Base-by-base conservation (phyloP, 2,888 invertebrate species). In the Drosophila koepferae region DNA sequence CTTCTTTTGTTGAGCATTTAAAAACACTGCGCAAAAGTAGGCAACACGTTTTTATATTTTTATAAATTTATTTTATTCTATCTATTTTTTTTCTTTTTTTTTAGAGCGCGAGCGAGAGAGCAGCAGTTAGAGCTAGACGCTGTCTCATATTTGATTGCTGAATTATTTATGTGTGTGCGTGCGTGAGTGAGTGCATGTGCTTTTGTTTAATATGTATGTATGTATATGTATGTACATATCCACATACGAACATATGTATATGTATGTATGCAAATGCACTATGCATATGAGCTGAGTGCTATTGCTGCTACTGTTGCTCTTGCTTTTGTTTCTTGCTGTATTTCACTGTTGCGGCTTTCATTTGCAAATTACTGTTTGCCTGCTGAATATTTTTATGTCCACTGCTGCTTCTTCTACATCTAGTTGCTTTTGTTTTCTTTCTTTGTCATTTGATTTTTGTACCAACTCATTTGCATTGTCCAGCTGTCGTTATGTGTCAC, bases 181-280 rank as follows among this genome's bases (percentile, higher is more conserved):
- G 49, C 48, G 48, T 49, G 48, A 49, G 48, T 49, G 48, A 49
- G 49, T 34, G 53, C 53, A 40, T 56, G 66, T 58, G 55, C 55
- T 31, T 59, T 63, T 55, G 77, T 58, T 72, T 63, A 61, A 72
- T 61, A 70, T 82, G 61, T 72, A 66, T 69, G 54, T 79, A 63
- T 76, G 65, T 68, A 63, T 63, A 63, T 62, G 16, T 55, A 54
- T 56, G 14, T 44, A 58, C 18, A 36, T 23, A 65, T 65, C 51
- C 63, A 53, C 74, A 77, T 63, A 59, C 55, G 62, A 71, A 2
- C 34, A 38, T 46, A 65, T 65, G 65, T 74, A 56, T 79, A 81
- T 68, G 63, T 60, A 67, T 75, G 55, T 69, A 86, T 89, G 88
- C 88, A 86, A 77, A 89, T 89, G 70, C 65, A 56, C 74, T 84